These are phyloP conservation scores for Catocala nupta DNA, from an alignment of 2,888 invertebrate genomes.

Conservation along the genomic window DNA sequence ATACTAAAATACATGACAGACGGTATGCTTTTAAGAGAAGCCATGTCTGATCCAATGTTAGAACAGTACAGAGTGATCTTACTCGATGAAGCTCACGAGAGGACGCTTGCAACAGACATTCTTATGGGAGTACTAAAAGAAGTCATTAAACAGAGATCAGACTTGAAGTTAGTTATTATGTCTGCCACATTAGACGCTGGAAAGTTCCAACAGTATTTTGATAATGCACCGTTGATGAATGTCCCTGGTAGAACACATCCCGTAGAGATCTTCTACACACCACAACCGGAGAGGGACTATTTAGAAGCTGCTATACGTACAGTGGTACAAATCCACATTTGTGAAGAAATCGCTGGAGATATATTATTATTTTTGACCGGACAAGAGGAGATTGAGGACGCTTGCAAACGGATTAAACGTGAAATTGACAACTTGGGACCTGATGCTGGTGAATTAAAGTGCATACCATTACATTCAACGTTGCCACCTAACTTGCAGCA, in stretches of 20 bases:
- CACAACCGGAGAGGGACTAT: slow-evolving; percentile 98
- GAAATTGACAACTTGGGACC: slow-evolving; percentile 98
- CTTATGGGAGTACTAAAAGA: slow-evolving; percentile 99
- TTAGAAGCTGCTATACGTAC: slow-evolving; percentile 99
- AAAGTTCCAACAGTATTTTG: slow-evolving; percentile 99
- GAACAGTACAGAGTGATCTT: slow-evolving; percentile 98
- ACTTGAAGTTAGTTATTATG: slow-evolving; percentile 99
- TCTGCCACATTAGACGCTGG: slow-evolving; percentile 99
- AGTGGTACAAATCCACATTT: slow-evolving; percentile 98
- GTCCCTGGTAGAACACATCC: slow-evolving; percentile 92
- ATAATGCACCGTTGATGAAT: slow-evolving; percentile 99
- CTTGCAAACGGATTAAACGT: slow-evolving; percentile 98
- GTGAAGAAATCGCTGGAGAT: slow-evolving; percentile 97
- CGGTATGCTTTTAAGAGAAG: slow-evolving; percentile 99
- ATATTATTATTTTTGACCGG: slow-evolving; percentile 94
- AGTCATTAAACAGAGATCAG: slow-evolving; percentile 96
- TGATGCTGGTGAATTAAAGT: slow-evolving; percentile 98
- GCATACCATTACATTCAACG: slow-evolving; percentile 99
- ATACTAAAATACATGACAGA: slow-evolving; percentile 99
- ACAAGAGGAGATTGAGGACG: slow-evolving; percentile 99
- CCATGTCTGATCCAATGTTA: slow-evolving; percentile 99
- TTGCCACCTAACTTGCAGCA: slow-evolving; percentile 98
- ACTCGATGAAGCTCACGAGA: slow-evolving; percentile 99
- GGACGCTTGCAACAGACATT: slow-evolving; percentile 99
- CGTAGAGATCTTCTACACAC: slow-evolving; percentile 97